Conservation (phyloP, 2,113 vertebrate species). For the human region DNA sequence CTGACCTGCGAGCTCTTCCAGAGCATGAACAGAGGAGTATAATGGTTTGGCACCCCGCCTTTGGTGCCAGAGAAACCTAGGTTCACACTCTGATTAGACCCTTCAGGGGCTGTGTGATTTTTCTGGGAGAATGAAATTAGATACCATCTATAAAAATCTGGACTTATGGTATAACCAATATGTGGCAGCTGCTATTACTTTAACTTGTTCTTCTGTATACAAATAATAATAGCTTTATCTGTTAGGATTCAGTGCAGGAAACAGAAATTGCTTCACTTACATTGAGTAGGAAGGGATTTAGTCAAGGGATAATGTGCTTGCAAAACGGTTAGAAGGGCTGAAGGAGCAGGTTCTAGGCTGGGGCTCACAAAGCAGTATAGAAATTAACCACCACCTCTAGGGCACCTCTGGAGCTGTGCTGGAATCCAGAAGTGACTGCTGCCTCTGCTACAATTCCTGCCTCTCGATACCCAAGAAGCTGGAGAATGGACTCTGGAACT, state of each 20-base stretch:
- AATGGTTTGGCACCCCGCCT: not conserved
- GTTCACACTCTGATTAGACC: not conserved
- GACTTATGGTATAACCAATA: not conserved
- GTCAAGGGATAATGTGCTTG: not conserved
- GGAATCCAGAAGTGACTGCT: not conserved
- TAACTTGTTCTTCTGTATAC: not conserved
- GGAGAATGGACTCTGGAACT: not conserved
- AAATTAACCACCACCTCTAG: not conserved
- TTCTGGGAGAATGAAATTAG: not conserved
- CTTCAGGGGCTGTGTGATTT: not conserved
- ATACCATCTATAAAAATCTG: not conserved
- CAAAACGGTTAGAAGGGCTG: not conserved
- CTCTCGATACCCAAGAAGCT: not conserved
- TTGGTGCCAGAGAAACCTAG: not conserved
- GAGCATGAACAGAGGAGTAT: not conserved
- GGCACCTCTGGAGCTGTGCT: not conserved
- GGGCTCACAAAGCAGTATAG: not conserved
- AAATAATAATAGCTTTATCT: not conserved
- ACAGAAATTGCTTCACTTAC: not conserved
- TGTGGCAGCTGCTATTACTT: not conserved
- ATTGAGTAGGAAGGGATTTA: not conserved
- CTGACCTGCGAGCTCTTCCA: not conserved
- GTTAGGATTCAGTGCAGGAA: not conserved
- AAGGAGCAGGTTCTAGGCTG: not conserved
- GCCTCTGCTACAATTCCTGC: not conserved